Conservation (phyloP, 1,140 invertebrate genomes). For the Eumeta japonica region DNA sequence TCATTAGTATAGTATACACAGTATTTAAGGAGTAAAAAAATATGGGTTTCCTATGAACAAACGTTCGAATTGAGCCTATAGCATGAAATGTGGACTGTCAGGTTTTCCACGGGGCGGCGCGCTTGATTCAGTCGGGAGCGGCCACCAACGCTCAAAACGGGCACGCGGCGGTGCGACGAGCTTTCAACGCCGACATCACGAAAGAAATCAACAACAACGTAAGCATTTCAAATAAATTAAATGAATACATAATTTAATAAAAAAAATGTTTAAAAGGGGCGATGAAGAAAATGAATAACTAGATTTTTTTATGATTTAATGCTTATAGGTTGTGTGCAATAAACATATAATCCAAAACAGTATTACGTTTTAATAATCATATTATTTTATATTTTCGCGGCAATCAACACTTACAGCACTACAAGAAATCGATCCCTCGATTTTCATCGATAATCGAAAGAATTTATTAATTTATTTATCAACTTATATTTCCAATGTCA, state of each 20-base stretch:
- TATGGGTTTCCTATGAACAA: too few relatives aligned
- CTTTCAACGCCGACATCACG: constrained; percentile 45
- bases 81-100: constrained; percentile 18
- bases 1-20: too few relatives aligned
- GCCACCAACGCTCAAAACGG: constrained; percentile 23
- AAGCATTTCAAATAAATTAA: constrained; percentile 12
- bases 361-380: neutral
- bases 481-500: too few relatives aligned
- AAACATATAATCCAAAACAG: neutral
- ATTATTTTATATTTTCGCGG: too few relatives aligned
- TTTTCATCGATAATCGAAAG: neutral
- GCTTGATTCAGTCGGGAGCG: constrained; percentile 43
- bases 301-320: too few relatives aligned
- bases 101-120: constrained; percentile 53
- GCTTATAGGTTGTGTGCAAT: neutral
- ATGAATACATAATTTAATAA: neutral
- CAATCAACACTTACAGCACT: too few relatives aligned
- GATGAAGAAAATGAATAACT: too few relatives aligned
- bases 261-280: neutral
- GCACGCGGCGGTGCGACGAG: constrained; percentile 38
- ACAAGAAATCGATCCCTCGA: too few relatives aligned
- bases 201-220: constrained; percentile 52
- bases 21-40: too few relatives aligned
- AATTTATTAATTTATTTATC: neutral
- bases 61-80: too few relatives aligned